Evolutionary conservation across 2,888 invertebrate species (phyloP).

Genomic region (Orthosia cruda): DNA sequence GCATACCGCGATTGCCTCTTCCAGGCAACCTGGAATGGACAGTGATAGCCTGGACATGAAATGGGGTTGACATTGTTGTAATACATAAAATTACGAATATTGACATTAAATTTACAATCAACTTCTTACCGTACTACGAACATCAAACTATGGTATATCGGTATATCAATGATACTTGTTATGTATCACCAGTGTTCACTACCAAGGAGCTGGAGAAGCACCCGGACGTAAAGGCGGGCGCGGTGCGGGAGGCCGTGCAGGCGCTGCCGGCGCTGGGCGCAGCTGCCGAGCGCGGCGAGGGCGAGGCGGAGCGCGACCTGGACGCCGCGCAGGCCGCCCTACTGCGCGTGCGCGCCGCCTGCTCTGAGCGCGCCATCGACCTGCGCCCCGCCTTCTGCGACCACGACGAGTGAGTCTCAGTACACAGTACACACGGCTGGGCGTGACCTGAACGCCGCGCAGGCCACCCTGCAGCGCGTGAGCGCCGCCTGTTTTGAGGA

Average conservation of each 20-base stretch:
- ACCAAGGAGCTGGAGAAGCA: slow-evolving; percentile 93
- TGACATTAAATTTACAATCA: too few relatives aligned
- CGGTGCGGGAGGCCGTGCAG: slow-evolving; percentile 80
- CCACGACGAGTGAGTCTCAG: slow-evolving; percentile 92
- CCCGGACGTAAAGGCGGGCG: slow-evolving; percentile 88
- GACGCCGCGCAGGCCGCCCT: slow-evolving; percentile 93
- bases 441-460: slow-evolving; percentile 90
- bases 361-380: slow-evolving; percentile 92
- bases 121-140: too few relatives aligned
- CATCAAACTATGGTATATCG: too few relatives aligned
- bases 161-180: not conserved
- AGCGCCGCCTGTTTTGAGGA: slow-evolving; percentile 92
- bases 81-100: too few relatives aligned
- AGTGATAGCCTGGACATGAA: too few relatives aligned
- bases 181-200: slow-evolving; percentile 91
- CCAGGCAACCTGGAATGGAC: too few relatives aligned
- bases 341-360: slow-evolving; percentile 92
- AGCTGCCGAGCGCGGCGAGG: slow-evolving; percentile 77
- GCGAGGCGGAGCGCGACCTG: slow-evolving; percentile 75
- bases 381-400: slow-evolving; percentile 94
- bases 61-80: too few relatives aligned
- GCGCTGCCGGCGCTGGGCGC: slow-evolving; percentile 90
- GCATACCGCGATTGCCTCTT: too few relatives aligned
- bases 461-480: slow-evolving; percentile 93
- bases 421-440: slow-evolving; percentile 14